Conservation (phyloP, 1,140 invertebrate genomes). For the Aphelinus certus region DNA sequence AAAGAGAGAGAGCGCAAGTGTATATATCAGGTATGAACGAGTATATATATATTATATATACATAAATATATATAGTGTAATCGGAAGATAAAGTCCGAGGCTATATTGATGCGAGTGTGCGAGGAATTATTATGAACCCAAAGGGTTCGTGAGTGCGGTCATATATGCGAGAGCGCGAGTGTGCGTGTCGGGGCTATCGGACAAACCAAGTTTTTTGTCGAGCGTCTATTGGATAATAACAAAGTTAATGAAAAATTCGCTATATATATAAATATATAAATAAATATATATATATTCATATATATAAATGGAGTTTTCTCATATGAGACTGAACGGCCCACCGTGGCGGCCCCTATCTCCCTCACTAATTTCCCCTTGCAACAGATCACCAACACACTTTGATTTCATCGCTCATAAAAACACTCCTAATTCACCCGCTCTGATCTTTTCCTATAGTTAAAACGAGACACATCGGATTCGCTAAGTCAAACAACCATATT, state of each 20-base stretch:
- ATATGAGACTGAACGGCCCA: slow-evolving; percentile 62
- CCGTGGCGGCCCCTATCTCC: slow-evolving; percentile 47
- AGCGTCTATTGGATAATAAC: slow-evolving; percentile 24
- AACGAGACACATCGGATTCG: slow-evolving; percentile 25
- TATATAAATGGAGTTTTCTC: slow-evolving; percentile 53
- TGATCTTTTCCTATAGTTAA: background rate
- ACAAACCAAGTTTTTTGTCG: slow-evolving; percentile 38
- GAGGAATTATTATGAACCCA: slow-evolving; percentile 35
- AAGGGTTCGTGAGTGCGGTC: slow-evolving; percentile 32
- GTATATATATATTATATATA: slow-evolving; percentile 30
- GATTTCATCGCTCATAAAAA: background rate
- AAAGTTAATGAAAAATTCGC: background rate
- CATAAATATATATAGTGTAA: slow-evolving; percentile 26
- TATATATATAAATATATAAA: slow-evolving; percentile 5
- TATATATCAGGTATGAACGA: slow-evolving; percentile 31
- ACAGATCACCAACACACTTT: slow-evolving; percentile 2
- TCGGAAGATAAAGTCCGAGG: slow-evolving; percentile 30
- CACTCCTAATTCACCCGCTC: background rate
- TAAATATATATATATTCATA: background rate
- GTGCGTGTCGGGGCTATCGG: slow-evolving; percentile 48
- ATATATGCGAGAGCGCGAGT: slow-evolving; percentile 34
- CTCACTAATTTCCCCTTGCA: background rate
- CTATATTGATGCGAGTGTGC: slow-evolving; percentile 28
- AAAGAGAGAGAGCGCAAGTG: slow-evolving; percentile 13
- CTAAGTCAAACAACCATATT: slow-evolving; percentile 21